A percentile compares a stretch with the other conserved stretches of the same genome.
phyloP scores from a whole-genome alignment of 2,888 invertebrate species.

The Lasioglossum morio region DNA sequence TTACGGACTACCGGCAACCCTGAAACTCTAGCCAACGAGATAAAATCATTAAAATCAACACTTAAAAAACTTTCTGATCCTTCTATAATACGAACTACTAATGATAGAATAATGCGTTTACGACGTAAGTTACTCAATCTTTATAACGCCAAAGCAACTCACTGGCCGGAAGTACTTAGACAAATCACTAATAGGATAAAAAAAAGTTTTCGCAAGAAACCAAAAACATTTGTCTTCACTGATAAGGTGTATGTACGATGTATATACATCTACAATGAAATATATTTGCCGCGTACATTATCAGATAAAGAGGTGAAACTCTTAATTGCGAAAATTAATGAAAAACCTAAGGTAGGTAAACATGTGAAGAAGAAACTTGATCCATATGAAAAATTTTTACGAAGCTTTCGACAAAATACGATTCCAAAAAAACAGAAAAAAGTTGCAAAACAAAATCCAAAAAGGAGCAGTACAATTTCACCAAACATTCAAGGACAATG shows the following conservation, averaged over 20 bases:
- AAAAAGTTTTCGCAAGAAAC: too few species aligned
- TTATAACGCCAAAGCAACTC: background rate
- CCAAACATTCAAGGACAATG: background rate
- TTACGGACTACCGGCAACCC: slow-evolving; percentile 12
- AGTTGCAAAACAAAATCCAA: background rate
- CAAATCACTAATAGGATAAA: background rate
- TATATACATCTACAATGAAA: slow-evolving; percentile 45
- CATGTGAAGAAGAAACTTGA: background rate
- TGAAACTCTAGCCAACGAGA: background rate
- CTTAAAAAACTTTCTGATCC: background rate
- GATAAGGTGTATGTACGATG: background rate
- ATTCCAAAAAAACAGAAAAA: background rate
- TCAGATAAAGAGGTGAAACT: background rate
- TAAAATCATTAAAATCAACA: slow-evolving; percentile 11
- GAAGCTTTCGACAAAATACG: too few species aligned
- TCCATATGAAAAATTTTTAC: background rate
- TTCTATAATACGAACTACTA: background rate
- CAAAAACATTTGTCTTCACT: too few species aligned
- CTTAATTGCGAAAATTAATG: background rate
- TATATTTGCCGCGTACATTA: slow-evolving; percentile 56
- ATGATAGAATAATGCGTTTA: background rate
- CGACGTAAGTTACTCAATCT: slow-evolving; percentile 1
- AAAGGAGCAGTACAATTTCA: background rate
- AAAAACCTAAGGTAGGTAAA: background rate
- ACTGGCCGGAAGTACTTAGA: background rate